Evolutionary conservation across 2,113 vertebrate species (phyloP).

Genomic region (Smithornis capensis): DNA sequence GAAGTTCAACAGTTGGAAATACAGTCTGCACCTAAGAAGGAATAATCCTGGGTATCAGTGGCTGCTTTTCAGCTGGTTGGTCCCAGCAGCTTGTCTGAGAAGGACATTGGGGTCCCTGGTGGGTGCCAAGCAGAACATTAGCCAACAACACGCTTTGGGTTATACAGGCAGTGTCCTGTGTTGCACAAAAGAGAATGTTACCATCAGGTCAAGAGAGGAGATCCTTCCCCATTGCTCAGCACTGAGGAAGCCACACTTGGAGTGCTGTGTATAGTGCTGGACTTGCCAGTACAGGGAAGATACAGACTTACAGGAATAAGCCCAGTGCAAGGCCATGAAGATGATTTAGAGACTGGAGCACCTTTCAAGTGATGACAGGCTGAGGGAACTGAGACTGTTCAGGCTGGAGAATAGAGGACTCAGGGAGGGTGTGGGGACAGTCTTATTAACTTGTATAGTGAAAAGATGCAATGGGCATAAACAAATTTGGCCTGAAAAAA

Average conservation of each 20-base stretch:
- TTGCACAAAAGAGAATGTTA: not conserved
- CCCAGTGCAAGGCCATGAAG: not conserved
- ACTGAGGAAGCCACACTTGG: not conserved
- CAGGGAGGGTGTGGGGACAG: not conserved
- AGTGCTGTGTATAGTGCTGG: too few species aligned
- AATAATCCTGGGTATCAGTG: not conserved
- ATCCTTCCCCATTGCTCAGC: not conserved
- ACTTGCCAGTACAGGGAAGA: not conserved
- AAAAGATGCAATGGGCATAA: not conserved
- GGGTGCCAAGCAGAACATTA: not conserved
- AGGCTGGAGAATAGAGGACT: not conserved
- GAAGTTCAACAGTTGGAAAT: not conserved
- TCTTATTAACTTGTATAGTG: not conserved
- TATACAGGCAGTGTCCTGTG: not conserved
- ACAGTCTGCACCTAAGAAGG: not conserved
- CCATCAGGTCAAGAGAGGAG: not conserved
- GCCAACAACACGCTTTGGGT: not conserved
- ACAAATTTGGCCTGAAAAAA: not conserved
- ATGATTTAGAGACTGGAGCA: not conserved
- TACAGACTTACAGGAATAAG: rapidly evolving
- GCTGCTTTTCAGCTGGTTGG: not conserved
- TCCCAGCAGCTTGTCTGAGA: not conserved
- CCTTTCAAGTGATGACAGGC: not conserved
- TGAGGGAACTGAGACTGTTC: not conserved
- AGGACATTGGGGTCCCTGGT: not conserved